These are phyloP conservation scores for Homarus gammarus DNA, from an alignment of 2,888 invertebrate species.

Conservation along the genomic window DNA sequence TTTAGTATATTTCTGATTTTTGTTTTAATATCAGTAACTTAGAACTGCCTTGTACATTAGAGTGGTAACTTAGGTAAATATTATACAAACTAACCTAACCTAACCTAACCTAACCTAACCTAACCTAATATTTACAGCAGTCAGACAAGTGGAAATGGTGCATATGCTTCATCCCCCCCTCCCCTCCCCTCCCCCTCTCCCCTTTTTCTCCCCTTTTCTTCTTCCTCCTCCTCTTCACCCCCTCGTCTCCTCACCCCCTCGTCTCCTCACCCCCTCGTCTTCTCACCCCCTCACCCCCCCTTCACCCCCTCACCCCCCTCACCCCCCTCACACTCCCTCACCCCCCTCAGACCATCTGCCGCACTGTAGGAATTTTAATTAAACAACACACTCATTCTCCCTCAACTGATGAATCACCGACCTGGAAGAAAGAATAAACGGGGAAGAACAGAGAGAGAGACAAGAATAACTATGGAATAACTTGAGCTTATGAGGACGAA, in stretches of 20 bases:
- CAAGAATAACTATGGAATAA: background rate
- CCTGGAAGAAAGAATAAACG: background rate
- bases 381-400: background rate
- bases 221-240: background rate
- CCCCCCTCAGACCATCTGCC: background rate
- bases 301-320: too few relatives aligned
- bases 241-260: background rate
- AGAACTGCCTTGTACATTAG: too few relatives aligned
- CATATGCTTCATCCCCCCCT: background rate
- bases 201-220: background rate
- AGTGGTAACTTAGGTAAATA: too few relatives aligned
- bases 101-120: too few relatives aligned
- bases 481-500: too few relatives aligned
- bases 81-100: too few relatives aligned
- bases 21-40: too few relatives aligned
- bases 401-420: background rate
- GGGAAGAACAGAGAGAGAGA: background rate
- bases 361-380: background rate
- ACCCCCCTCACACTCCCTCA: too few relatives aligned
- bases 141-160: background rate
- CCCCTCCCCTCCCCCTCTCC: background rate
- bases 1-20: too few relatives aligned
- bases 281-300: too few relatives aligned
- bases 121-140: background rate
- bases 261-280: background rate